phyloP scores from a whole-genome alignment of 2,888 invertebrate genomes.

The Conus canariensis region DNA sequence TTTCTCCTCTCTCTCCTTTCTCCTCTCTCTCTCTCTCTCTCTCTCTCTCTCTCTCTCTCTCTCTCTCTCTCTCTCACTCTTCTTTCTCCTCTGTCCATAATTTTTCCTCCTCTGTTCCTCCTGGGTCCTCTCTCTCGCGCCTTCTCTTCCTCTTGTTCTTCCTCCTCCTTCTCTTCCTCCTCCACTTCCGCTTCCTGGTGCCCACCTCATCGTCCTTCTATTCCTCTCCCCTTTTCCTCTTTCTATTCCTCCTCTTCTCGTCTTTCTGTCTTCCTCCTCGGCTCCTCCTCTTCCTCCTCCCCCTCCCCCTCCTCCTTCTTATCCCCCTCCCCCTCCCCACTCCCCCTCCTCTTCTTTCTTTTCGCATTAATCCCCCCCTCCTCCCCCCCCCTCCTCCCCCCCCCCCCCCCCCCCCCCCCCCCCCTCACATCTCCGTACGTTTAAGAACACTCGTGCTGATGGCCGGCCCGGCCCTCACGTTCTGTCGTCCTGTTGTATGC shows the following conservation, averaged over 20 bases:
- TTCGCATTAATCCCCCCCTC: not conserved
- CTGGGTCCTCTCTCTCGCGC: not conserved
- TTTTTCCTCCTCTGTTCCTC: not conserved
- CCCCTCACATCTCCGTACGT: not conserved
- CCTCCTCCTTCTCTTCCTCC: not conserved
- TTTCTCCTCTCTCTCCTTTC: not conserved
- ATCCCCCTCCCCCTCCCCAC: not conserved
- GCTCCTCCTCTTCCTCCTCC: not conserved
- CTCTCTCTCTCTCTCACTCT: not conserved
- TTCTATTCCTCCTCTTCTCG: not conserved
- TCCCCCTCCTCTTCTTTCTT: not conserved
- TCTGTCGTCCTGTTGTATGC: too few relatives aligned
- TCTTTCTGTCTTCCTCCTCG: not conserved
- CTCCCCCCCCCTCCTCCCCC: not conserved
- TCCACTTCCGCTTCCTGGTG: not conserved
- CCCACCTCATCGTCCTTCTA: not conserved
- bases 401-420: not conserved
- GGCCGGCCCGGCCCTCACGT: too few relatives aligned
- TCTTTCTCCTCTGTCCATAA: not conserved
- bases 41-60: not conserved
- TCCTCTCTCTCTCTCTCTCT: not conserved
- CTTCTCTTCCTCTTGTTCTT: not conserved
- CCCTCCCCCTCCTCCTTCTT: not conserved
- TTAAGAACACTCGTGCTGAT: too few relatives aligned
- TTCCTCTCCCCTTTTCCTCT: not conserved